Evolutionary conservation across 2,113 vertebrate genomes (phyloP), one percentile per base, ranked within the genome.

Genomic region (Oncorhynchus kisutch): DNA sequence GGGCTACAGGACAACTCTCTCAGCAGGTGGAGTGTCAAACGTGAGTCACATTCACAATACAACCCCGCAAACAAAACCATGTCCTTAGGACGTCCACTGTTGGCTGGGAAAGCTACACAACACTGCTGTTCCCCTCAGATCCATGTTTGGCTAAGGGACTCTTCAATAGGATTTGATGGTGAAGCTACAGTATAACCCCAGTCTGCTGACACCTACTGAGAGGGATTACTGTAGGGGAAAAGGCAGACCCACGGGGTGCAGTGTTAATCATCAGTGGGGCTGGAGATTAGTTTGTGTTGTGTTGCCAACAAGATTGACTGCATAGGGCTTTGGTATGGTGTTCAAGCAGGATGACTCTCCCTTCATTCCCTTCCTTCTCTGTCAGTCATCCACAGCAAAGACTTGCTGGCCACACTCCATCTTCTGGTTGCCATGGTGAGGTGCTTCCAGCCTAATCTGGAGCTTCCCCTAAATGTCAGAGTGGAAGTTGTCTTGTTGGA

Each of bases 371-470:
- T 73, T 68, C 6, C 51, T 54, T 68, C 13, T 67, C 73, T 86
- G 81, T 84, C 88, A 94, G 94, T 92, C 84, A 94, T 99, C 88
- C 94, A 97, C 86, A 88, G 76, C 77, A 97, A 94, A 89, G 95
- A 99, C 88, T 90, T 97, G 3, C 84, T 97, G 87, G 93, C 96
- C 77, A 97, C 96, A 0, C 73, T 99, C 76, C 95, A 96, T 88
- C 94, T 99, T 68, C 93, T 99, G 39, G 94, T 99, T 87, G 95
- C 97, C 87, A 94, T 99, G 79, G 96, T 88, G 81, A 93, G 83
- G 73, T 83, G 69, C 79, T 98, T 98, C n/a, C 81, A 93, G 82
- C 95, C 96, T 0, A 80, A 78, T 22, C 79, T 98, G 84, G 39
- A 84, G 24, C 88, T 99, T 79, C 97, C 96, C 0, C 1, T 80